Evolutionary conservation across 2,797 vertebrate species (phyloP).

Genomic region (Huso huso): DNA sequence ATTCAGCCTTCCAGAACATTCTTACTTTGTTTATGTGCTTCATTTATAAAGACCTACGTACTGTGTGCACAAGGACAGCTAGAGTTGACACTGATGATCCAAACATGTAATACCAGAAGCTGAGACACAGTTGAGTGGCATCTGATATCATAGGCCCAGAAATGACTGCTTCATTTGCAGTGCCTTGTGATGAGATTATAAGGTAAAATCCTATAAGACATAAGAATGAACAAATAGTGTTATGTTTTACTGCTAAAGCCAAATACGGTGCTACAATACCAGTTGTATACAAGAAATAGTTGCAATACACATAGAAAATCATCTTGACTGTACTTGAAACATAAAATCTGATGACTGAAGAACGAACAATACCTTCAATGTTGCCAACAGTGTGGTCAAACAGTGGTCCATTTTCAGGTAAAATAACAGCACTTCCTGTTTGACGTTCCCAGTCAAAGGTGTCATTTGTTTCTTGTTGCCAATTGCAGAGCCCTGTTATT

Average conservation of each 20-base stretch:
- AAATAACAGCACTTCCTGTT: conserved; percentile 36
- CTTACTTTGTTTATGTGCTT: no score
- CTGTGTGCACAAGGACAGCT: conserved; percentile 41
- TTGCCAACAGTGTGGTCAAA: conserved; percentile 57
- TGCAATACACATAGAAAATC: not conserved
- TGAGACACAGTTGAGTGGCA: conserved; percentile 46
- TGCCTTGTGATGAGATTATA: conserved; percentile 47
- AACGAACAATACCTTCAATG: conserved; percentile 44
- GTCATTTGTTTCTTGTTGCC: conserved; percentile 44
- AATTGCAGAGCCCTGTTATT: conserved; percentile 50
- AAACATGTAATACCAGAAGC: conserved; percentile 63
- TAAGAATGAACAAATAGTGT: not conserved
- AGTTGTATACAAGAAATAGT: not conserved
- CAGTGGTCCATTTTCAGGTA: conserved; percentile 46
- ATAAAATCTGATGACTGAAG: not conserved
- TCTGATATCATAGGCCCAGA: conserved; percentile 33
- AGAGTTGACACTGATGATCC: conserved; percentile 54
- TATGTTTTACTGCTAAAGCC: no score
- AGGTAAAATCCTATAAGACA: conserved; percentile 50
- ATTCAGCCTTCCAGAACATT: no score
- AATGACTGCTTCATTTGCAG: conserved; percentile 34
- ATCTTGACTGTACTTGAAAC: not conserved
- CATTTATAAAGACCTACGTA: no score
- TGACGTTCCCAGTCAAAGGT: conserved; percentile 47
- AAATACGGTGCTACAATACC: no score